A percentile compares a stretch with the other conserved stretches of the same genome.
These are phyloP conservation scores for Tauraco erythrolophus DNA, from an alignment of 2,113 vertebrate genomes.

Conservation along the genomic window DNA sequence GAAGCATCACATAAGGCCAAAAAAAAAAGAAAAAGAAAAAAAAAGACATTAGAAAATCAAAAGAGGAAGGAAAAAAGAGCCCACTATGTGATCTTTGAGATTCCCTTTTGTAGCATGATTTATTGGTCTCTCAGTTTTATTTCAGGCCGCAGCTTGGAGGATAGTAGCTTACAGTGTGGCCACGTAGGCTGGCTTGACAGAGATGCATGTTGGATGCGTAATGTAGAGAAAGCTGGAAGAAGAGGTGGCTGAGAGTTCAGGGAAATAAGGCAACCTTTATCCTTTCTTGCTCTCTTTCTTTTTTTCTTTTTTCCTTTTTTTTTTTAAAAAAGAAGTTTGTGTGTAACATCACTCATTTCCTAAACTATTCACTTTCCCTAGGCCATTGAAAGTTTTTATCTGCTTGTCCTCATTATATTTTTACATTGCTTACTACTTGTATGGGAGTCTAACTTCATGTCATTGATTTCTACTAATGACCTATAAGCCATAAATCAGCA, in stretches of 20 bases:
- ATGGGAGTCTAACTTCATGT: neutral
- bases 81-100: neutral
- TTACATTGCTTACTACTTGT: neutral
- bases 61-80: neutral
- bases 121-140: conserved; percentile 34
- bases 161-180: neutral
- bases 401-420: conserved; percentile 1
- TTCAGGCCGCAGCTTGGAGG: neutral
- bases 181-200: neutral
- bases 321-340: neutral
- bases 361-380: neutral
- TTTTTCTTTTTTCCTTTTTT: neutral
- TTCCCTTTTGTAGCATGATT: conserved; percentile 42
- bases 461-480: neutral
- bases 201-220: conserved; percentile 28
- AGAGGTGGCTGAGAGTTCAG: neutral
- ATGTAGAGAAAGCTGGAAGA: neutral
- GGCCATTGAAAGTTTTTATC: neutral
- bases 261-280: neutral
- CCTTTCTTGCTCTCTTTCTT: too few species aligned
- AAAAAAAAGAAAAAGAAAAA: too few species aligned
- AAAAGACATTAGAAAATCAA: neutral
- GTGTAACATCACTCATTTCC: fast-evolving
- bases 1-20: neutral
- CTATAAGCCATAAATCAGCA: conserved; percentile 1